Evolutionary conservation across 2,888 invertebrate species (phyloP).

Genomic region (Trichogramma dendrolimi): DNA sequence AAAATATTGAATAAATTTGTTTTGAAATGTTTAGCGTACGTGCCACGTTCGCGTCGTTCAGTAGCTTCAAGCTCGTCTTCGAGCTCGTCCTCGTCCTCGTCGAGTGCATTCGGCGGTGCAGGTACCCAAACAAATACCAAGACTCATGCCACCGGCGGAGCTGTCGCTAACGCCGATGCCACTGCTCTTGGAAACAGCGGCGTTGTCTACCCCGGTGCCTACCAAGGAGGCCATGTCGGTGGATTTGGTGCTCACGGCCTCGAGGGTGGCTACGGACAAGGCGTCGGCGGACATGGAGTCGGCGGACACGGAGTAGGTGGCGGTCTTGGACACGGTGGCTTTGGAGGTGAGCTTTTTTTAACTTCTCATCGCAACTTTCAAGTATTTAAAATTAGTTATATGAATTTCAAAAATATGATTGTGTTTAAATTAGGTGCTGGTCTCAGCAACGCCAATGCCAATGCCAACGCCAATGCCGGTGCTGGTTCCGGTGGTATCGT

Average conservation of each 20-base stretch:
- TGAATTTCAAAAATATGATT: too few relatives aligned
- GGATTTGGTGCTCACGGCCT: slow-evolving; percentile 13
- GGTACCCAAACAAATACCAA: slow-evolving; percentile 44
- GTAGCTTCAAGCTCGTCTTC: slow-evolving; percentile 30
- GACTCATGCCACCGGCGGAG: slow-evolving; percentile 39
- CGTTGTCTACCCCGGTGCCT: slow-evolving; percentile 10
- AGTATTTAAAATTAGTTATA: too few relatives aligned
- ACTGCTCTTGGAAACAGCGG: slow-evolving; percentile 25
- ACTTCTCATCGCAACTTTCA: too few relatives aligned
- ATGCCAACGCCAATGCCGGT: not conserved
- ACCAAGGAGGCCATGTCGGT: slow-evolving; percentile 12
- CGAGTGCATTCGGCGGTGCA: slow-evolving; percentile 31
- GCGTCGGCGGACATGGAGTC: not conserved
- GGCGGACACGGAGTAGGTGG: not conserved
- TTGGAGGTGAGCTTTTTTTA: not conserved
- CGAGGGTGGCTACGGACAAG: slow-evolving; percentile 3
- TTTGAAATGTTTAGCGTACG: too few relatives aligned
- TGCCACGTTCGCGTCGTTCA: slow-evolving; percentile 21
- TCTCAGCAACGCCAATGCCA: slow-evolving; percentile 36
- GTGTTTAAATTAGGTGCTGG: slow-evolving; percentile 21
- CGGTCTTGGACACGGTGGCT: not conserved
- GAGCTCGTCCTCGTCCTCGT: slow-evolving; percentile 20
- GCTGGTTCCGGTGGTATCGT: slow-evolving; percentile 7
- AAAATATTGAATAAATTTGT: too few relatives aligned
- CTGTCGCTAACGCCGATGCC: slow-evolving; percentile 33